phyloP scores from a whole-genome alignment of 2,797 vertebrate species.

The Falco rusticolus region DNA sequence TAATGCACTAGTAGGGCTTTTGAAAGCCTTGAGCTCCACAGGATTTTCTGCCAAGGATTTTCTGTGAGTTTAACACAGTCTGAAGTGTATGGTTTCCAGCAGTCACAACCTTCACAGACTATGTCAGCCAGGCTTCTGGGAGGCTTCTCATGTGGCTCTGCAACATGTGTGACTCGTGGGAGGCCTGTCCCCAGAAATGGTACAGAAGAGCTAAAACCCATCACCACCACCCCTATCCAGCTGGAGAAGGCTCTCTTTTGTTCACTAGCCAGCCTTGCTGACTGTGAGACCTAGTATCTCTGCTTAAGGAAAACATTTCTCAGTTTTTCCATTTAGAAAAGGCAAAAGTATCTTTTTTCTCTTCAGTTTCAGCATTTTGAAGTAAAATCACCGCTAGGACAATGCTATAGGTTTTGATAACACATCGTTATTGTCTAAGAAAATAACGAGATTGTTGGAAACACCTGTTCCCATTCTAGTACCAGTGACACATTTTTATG shows the following conservation, averaged over 20 bases:
- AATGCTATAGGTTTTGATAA: neutral
- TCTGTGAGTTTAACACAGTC: neutral
- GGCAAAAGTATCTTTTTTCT: neutral
- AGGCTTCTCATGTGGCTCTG: neutral
- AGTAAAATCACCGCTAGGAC: neutral
- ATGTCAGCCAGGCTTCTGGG: neutral
- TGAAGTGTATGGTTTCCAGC: neutral
- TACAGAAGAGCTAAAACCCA: neutral
- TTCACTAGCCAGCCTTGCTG: neutral
- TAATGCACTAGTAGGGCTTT: neutral
- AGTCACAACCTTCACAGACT: slow-evolving; percentile 4
- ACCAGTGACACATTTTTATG: neutral
- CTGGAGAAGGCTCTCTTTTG: neutral
- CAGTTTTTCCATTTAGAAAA: neutral
- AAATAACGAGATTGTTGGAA: neutral
- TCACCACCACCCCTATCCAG: neutral
- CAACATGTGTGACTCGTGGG: neutral
- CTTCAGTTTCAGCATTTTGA: neutral
- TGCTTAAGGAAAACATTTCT: neutral
- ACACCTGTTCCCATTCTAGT: neutral
- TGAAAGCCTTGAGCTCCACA: neutral
- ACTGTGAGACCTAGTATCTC: neutral
- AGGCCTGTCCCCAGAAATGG: neutral
- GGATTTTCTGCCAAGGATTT: slow-evolving; percentile 17
- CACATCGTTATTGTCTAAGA: neutral